phyloP scores from a whole-genome alignment of 1,140 invertebrate species.

The Zaprionus davidi region DNA sequence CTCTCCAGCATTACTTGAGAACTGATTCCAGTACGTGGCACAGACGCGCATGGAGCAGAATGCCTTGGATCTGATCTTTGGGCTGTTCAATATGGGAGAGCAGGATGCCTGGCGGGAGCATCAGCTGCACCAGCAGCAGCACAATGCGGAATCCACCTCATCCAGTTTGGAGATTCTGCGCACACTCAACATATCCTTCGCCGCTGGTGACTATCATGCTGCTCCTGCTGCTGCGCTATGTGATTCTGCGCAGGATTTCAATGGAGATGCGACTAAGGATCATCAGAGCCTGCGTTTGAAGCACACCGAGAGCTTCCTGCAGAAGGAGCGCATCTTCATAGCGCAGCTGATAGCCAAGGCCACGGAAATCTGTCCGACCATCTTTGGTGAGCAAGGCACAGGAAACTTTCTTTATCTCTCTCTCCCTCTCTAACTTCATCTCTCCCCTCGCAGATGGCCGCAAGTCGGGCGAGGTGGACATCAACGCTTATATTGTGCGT shows the following conservation, averaged over 20 bases:
- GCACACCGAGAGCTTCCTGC: conserved; percentile 80
- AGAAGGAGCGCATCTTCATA: conserved; percentile 75
- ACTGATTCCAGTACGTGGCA: conserved; percentile 50
- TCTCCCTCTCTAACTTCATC: background rate
- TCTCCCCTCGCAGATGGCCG: conserved; percentile 73
- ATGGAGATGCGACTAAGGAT: conserved; percentile 40
- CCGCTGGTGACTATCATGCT: conserved; percentile 70
- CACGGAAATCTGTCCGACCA: conserved; percentile 73
- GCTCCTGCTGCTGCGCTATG: conserved; percentile 30
- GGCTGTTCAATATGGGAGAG: conserved; percentile 81
- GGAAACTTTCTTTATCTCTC: background rate
- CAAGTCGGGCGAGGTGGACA: conserved; percentile 73
- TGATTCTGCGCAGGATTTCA: conserved; percentile 65
- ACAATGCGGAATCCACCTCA: conserved; percentile 70
- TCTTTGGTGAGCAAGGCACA: conserved; percentile 60
- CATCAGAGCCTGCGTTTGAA: conserved; percentile 83
- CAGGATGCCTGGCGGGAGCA: conserved; percentile 77
- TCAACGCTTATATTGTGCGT: conserved; percentile 81
- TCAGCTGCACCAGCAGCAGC: conserved; percentile 52
- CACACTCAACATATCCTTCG: conserved; percentile 74
- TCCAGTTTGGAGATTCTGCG: conserved; percentile 78
- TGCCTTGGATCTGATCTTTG: conserved; percentile 68
- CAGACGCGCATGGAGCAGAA: conserved; percentile 76
- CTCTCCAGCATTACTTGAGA: background rate
- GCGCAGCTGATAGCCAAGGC: conserved; percentile 75